These are phyloP conservation scores for Isurus oxyrinchus DNA, from an alignment of 2,113 vertebrate species.

Conservation along the genomic window DNA sequence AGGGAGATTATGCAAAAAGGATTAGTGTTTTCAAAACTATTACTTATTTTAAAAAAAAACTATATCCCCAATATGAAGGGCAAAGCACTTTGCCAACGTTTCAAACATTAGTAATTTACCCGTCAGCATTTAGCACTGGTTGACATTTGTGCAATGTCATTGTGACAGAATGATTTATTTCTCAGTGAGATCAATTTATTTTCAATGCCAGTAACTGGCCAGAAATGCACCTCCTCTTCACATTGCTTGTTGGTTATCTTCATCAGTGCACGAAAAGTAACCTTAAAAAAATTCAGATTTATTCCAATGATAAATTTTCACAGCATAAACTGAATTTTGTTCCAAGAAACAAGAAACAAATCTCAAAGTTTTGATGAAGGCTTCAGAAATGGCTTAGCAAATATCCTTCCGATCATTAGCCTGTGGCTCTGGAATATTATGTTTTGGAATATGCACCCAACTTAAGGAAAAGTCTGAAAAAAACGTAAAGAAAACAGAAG, in stretches of 20 bases:
- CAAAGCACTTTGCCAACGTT: neutral
- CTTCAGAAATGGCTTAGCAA: neutral
- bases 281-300: neutral
- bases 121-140: slow-evolving; percentile 1
- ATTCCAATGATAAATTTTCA: neutral
- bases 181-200: neutral
- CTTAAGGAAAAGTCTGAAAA: neutral
- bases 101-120: neutral
- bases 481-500: neutral
- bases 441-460: neutral
- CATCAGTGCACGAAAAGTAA: neutral
- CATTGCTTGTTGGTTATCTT: neutral
- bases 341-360: neutral
- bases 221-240: neutral
- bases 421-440: neutral
- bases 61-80: neutral
- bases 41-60: neutral
- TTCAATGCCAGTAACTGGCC: neutral
- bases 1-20: neutral
- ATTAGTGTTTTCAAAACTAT: neutral
- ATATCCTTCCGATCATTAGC: neutral
- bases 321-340: neutral
- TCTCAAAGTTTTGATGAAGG: neutral
- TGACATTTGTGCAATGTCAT: slow-evolving; percentile 24
- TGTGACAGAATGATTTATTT: neutral